These are phyloP conservation scores for Malacoraja senta DNA, from an alignment of 2,797 vertebrate genomes.

Conservation along the genomic window DNA sequence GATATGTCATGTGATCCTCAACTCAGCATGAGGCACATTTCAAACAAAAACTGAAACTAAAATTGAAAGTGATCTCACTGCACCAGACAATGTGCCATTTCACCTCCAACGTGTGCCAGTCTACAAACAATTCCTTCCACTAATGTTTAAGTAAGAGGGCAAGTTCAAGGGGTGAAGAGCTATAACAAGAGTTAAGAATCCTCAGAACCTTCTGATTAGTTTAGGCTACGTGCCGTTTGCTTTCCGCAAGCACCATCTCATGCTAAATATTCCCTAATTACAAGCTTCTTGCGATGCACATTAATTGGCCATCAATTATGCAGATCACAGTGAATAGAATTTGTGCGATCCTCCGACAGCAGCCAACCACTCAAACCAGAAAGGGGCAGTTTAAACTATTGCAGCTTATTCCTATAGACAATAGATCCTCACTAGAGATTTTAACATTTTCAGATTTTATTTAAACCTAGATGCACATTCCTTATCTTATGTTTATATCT, in stretches of 20 bases:
- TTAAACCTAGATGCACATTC: background rate
- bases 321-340: background rate
- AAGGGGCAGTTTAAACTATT: background rate
- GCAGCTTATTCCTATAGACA: background rate
- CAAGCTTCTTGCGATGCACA: background rate
- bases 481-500: background rate
- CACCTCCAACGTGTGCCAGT: too few relatives aligned
- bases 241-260: background rate
- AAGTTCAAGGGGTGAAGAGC: background rate
- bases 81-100: background rate
- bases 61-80: background rate
- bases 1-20: background rate
- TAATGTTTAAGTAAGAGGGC: background rate
- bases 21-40: background rate
- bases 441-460: background rate
- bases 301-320: background rate
- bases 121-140: too few relatives aligned
- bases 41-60: background rate
- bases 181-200: background rate
- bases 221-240: background rate
- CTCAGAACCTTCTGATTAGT: background rate
- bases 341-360: background rate
- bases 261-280: background rate
- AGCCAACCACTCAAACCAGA: background rate
- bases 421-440: background rate